Conservation (phyloP, 1,140 invertebrate genomes). For the Pygmarrhopalites habei region DNA sequence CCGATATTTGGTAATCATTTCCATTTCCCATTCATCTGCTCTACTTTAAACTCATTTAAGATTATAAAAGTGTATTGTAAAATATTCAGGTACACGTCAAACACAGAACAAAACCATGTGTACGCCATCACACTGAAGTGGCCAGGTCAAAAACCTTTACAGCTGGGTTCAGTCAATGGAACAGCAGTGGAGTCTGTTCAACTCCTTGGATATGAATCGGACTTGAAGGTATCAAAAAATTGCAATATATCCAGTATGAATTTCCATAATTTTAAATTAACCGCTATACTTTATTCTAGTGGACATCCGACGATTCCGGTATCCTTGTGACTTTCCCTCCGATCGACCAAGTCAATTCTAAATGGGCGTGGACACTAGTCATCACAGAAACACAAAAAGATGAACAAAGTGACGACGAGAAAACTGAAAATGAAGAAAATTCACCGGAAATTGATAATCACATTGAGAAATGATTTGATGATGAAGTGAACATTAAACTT, state of each 20-base stretch:
- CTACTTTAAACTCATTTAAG: too few relatives aligned
- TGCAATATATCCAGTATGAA: background rate
- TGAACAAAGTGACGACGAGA: too few relatives aligned
- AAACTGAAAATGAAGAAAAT: too few relatives aligned
- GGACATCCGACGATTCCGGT: background rate
- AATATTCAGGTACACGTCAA: slow-evolving; percentile 16
- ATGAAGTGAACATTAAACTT: too few relatives aligned
- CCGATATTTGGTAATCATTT: slow-evolving; percentile 41
- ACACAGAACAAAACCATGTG: background rate
- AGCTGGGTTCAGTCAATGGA: slow-evolving; percentile 9
- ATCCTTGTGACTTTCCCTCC: slow-evolving; percentile 12
- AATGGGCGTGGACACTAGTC: slow-evolving; percentile 22
- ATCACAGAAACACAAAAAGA: slow-evolving; percentile 11
- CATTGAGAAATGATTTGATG: too few relatives aligned
- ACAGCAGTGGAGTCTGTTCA: background rate
- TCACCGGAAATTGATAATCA: too few relatives aligned
- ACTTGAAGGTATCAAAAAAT: background rate
- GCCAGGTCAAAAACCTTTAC: slow-evolving; percentile 7
- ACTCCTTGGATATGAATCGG: background rate
- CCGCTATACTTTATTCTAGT: background rate
- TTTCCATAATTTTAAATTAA: background rate
- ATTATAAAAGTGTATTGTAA: too few relatives aligned
- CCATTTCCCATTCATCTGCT: too few relatives aligned
- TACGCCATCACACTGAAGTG: slow-evolving; percentile 21
- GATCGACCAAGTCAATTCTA: background rate